These are phyloP conservation scores for Tachina lurida DNA, from an alignment of 2,888 invertebrate species.

Conservation along the genomic window DNA sequence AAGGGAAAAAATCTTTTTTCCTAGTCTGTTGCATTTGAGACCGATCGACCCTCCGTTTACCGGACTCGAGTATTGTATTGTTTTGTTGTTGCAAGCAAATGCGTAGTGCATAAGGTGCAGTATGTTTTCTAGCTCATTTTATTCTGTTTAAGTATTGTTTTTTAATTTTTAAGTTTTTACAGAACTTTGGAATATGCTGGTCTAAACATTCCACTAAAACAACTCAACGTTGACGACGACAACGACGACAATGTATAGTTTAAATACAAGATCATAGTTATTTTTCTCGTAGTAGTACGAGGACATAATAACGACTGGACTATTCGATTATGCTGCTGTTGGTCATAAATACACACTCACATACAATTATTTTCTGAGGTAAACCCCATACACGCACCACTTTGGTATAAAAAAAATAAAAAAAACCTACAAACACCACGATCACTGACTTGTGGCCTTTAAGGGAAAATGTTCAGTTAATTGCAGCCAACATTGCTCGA, in stretches of 20 bases:
- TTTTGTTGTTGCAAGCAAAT: constrained; percentile 18
- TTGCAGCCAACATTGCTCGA: constrained; percentile 67
- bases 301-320: constrained; percentile 51
- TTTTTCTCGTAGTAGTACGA: constrained; percentile 58
- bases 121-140: constrained; percentile 37
- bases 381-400: constrained; percentile 42
- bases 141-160: constrained; percentile 48
- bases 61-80: constrained; percentile 45
- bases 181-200: constrained; percentile 65
- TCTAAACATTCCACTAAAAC: constrained; percentile 67
- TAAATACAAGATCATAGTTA: constrained; percentile 58
- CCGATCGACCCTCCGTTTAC: constrained; percentile 55
- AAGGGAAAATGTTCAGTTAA: constrained; percentile 72
- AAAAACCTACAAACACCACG: constrained; percentile 57
- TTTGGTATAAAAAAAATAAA: not conserved
- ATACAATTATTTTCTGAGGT: not conserved
- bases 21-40: constrained; percentile 1
- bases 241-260: constrained; percentile 44
- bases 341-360: constrained; percentile 31
- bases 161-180: constrained; percentile 34
- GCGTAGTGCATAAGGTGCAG: constrained; percentile 60
- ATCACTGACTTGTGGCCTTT: constrained; percentile 70
- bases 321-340: constrained; percentile 39
- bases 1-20: constrained; percentile 53
- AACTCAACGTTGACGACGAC: constrained; percentile 60